Base-by-base conservation (phyloP, 2,113 vertebrate genomes). In the Burhinus bistriatus region DNA sequence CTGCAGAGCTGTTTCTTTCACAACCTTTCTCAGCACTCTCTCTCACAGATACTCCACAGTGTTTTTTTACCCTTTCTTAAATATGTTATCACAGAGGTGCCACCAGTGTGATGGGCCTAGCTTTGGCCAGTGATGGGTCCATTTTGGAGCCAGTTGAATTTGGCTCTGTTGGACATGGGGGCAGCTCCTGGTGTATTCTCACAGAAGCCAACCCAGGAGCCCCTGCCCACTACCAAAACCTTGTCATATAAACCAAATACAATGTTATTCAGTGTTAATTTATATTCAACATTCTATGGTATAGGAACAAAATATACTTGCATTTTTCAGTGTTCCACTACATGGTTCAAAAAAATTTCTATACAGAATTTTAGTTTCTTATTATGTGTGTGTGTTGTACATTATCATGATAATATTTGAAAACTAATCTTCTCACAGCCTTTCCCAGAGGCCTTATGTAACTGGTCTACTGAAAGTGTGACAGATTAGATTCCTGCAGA, bases 181-280 rank as follows among this genome's bases (percentile, higher is more conserved):
- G 14, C 11, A 81, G 5, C 9, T 82, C 17, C 40, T 57, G 25
- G 5, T 61, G 8, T 34, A 11, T 73, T 59, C 22, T 73, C 19
- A 69, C 4, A 45, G 49, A 78, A 61, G 19, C 6, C 19, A 27
- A 4, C 14, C 42, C 15, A 65, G 59, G 9, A 73, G 27, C 1
- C 15, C 12, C 11, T 47, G 17, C 6, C 30, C 38, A 36, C 27
- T 55, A 73, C 15, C 21, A 61, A 77, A 87, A 61, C 15, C 30
- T 79, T 78, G 70, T 4, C 17, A 44, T 1, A 1, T 62, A 73
- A 78, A 19, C 6, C 1, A 1, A 58, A 42, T n/a, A 5, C 2
- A 68, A 12, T 64, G 19, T 17, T 80, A 30, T 51, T 83, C n/a
- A 36, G 9, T 77, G 13, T 59, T 64, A 45, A 45, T 80, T 93